Conservation (phyloP, 2,113 vertebrate species). For the human (Homo sapiens) region DNA sequence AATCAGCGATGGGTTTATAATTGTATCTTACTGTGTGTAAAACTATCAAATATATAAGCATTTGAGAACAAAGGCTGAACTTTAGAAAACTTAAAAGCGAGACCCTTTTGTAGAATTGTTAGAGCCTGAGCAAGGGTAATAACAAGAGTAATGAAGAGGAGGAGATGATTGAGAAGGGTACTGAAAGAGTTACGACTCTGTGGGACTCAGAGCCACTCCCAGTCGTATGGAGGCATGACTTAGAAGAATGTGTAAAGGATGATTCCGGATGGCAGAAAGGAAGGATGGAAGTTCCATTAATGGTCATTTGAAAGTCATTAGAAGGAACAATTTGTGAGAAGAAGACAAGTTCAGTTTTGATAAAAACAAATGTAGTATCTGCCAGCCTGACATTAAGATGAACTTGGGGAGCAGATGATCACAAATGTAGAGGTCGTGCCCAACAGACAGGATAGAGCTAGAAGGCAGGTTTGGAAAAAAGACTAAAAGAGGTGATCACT, state of each 20-base stretch:
- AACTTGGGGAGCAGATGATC: not conserved
- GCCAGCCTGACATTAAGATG: not conserved
- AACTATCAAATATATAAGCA: not conserved
- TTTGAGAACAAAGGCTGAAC: not conserved
- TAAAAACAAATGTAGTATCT: not conserved
- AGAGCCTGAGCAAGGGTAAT: not conserved
- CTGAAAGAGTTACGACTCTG: rapidly evolving
- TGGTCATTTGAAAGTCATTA: not conserved
- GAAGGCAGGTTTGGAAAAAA: not conserved
- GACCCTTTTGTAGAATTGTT: no score
- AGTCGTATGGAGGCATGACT: rapidly evolving
- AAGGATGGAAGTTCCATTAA: rapidly evolving
- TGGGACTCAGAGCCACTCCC: not conserved
- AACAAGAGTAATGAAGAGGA: not conserved
- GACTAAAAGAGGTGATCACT: not conserved
- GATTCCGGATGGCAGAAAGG: not conserved
- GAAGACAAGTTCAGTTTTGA: not conserved
- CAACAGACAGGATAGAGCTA: not conserved
- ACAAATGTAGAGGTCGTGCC: not conserved
- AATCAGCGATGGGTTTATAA: not conserved
- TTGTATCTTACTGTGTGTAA: not conserved
- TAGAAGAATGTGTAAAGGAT: not conserved
- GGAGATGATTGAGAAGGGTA: rapidly evolving
- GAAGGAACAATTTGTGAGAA: not conserved
- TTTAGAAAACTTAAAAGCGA: not conserved